Conservation (phyloP, 2,797 vertebrate species). For the Sebastolobus altivelis region DNA sequence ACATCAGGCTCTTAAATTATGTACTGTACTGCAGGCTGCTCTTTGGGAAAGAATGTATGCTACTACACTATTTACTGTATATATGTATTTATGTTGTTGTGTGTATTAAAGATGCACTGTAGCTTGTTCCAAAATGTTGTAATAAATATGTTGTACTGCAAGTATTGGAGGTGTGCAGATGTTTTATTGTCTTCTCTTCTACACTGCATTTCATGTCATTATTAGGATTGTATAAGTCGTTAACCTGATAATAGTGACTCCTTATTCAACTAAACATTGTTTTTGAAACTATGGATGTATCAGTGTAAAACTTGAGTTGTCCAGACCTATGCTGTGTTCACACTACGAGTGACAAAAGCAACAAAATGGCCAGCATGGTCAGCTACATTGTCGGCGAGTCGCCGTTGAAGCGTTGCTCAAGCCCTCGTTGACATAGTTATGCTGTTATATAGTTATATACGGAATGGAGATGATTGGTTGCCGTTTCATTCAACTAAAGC, state of each 20-base stretch:
- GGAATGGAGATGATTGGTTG: not conserved
- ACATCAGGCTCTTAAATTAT: conserved; percentile 7
- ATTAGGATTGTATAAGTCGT: not conserved
- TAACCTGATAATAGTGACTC: not conserved
- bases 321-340: not conserved
- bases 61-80: not conserved
- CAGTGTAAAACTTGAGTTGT: not conserved
- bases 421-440: no score
- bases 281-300: not conserved
- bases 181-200: not conserved
- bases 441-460: not conserved
- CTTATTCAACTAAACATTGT: not conserved
- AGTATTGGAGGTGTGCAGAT: not conserved
- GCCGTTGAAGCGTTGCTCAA: no score
- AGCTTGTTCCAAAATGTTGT: not conserved
- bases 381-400: no score
- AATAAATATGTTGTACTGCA: not conserved
- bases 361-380: no score
- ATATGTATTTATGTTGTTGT: not conserved
- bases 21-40: not conserved
- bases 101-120: not conserved
- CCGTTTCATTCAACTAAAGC: not conserved
- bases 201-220: not conserved
- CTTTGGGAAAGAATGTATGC: not conserved
- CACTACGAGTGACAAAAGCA: no score